Evolutionary conservation across 2,797 vertebrate genomes (phyloP), one percentile per base, ranked within the genome.

Genomic region (Alectoris magna): DNA sequence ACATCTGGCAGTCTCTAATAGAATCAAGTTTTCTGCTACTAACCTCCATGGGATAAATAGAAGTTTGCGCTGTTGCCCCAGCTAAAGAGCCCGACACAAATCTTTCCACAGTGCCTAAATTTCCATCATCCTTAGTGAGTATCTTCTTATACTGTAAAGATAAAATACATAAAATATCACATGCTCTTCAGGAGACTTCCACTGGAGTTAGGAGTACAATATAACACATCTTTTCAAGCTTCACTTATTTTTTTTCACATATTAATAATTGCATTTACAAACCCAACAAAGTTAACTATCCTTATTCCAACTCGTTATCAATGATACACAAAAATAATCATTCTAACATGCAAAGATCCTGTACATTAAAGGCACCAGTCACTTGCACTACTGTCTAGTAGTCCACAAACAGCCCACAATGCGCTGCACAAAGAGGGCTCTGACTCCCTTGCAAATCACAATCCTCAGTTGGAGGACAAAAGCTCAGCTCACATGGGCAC

Each of bases 41-140:
- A 96, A 99, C 99, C 98, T 99, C 99, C 99, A 99, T 99, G 60
- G 99, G 99, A 92, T 99, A 99, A 96, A 99, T 99, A 89, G 98
- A 98, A 0, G 99, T 99, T 95, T 99, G 99, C 31, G 99, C 99
- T 0, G 99, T 98, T 80, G 98, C 99, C 96, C 99, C 99, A 58
- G 99, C 99, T 97, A 99, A 96, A 6, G 99, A 99, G 81, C 99
- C 99, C 29, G 99, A 98, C 39, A 99, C 90, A 96, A 99, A 99
- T 97, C 99, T 98, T 91, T 99, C 98, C 10, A 98, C 88, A 3
- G 98, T 97, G 83, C 97, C 95, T 74, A 99, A 24, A 68, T 98
- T 99, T 23, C 98, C 98, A 46, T 98, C 97, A 75, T 99, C 98
- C 9, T 97, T 97, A 53, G 98, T 96, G 82, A 99, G 97, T 93